These are phyloP conservation scores for Euclidia mi DNA, from an alignment of 2,888 invertebrate species.

Conservation along the genomic window DNA sequence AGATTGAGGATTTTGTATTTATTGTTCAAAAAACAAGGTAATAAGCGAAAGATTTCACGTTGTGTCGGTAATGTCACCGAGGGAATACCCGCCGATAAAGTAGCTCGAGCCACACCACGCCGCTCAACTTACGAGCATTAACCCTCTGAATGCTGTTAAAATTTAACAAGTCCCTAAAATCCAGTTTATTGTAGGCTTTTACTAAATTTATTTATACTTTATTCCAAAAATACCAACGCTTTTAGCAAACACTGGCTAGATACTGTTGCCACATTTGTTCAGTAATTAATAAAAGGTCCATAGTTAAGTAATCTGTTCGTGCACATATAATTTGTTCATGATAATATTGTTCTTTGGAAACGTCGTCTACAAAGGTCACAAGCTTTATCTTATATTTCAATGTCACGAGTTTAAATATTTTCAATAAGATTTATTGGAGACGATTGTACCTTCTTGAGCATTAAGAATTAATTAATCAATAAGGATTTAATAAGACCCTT, in stretches of 20 bases:
- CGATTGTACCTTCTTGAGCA: constrained; percentile 49
- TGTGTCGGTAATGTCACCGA: constrained; percentile 53
- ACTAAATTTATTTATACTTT: constrained; percentile 50
- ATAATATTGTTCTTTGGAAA: constrained; percentile 26
- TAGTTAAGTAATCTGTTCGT: constrained; percentile 40
- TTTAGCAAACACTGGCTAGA: constrained; percentile 31
- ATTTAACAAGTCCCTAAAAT: constrained; percentile 70
- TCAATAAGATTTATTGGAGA: constrained; percentile 56
- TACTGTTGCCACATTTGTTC: constrained; percentile 53
- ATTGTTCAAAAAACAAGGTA: constrained; percentile 67
- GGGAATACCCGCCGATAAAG: constrained; percentile 69
- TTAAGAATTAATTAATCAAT: constrained; percentile 59
- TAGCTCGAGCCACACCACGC: constrained; percentile 58
- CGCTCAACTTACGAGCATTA: constrained; percentile 52
- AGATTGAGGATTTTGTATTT: constrained; percentile 55
- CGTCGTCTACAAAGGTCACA: not conserved
- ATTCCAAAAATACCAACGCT: constrained; percentile 32
- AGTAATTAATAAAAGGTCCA: constrained; percentile 65
- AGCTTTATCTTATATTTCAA: not conserved
- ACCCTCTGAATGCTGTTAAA: constrained; percentile 67
- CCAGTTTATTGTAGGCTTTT: constrained; percentile 47
- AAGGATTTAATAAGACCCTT: constrained; percentile 43
- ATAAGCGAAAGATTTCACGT: constrained; percentile 68
- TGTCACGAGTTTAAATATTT: constrained; percentile 55
- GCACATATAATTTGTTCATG: constrained; percentile 55